Percentiles rank a stretch among this genome's conserved stretches.
phyloP scores from a whole-genome alignment of 2,797 vertebrate species.

The Leontocebus nigricollis region DNA sequence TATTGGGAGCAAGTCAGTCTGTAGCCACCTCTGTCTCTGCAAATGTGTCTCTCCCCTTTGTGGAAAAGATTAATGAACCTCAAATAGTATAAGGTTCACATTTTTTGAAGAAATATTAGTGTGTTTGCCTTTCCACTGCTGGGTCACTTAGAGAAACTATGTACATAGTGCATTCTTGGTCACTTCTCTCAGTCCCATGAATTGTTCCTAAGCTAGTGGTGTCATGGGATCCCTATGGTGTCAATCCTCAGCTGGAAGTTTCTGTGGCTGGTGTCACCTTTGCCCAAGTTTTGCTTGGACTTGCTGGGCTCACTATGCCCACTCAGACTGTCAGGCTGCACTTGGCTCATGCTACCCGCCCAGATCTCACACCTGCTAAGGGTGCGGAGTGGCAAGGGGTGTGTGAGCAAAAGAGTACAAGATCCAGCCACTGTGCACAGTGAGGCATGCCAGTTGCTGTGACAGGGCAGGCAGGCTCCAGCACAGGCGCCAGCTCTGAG shows the following conservation, averaged over 20 bases:
- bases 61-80: neutral
- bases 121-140: neutral
- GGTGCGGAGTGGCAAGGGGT: neutral
- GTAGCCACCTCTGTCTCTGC: neutral
- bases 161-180: rapidly evolving
- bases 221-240: neutral
- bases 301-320: neutral
- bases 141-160: neutral
- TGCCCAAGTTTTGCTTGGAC: neutral
- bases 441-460: neutral
- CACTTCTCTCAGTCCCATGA: neutral
- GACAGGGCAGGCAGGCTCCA: neutral
- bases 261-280: neutral
- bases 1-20: neutral
- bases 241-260: neutral
- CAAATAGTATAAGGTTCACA: neutral
- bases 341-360: neutral
- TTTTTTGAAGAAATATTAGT: neutral
- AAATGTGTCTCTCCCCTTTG: neutral
- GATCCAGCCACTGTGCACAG: neutral
- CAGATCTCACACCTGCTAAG: neutral
- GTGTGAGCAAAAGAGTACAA: neutral
- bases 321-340: neutral
- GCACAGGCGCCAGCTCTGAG: neutral
- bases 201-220: neutral